Percentiles rank a stretch among this genome's conserved stretches.
Conservation (phyloP, 30 jellyfish, hydroid and myxozoan genomes). For the Pseudorhiza aurosa region DNA sequence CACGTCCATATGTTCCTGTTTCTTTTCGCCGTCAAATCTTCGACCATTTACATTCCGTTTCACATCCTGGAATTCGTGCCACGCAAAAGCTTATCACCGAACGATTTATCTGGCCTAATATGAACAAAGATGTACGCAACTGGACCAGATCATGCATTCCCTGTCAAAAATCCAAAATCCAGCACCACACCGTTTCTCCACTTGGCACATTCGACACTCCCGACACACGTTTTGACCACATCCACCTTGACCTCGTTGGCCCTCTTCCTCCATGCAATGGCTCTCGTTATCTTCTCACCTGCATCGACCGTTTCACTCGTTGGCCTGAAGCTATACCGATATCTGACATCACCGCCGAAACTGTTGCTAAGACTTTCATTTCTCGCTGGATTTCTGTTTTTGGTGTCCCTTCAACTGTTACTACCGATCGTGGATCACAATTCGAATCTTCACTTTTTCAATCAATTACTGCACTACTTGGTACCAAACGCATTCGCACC, state of each 20-base stretch:
- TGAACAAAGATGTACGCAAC: conserved; percentile 27
- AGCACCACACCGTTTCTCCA: conserved; percentile 34
- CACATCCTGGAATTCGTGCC: conserved; percentile 59
- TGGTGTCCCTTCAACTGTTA: conserved; percentile 46
- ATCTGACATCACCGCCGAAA: conserved; percentile 29
- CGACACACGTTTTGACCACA: conserved; percentile 41
- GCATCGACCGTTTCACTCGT: conserved; percentile 53
- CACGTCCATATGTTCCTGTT: too few relatives aligned
- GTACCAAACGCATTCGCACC: conserved; percentile 30
- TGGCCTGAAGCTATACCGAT: conserved; percentile 57
- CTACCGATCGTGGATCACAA: conserved; percentile 54
- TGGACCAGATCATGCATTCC: conserved; percentile 44
- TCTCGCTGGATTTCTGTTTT: conserved; percentile 21
- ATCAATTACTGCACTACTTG: not conserved
- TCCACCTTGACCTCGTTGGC: conserved; percentile 55
- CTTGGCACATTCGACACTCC: conserved; percentile 39
- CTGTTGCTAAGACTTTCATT: conserved; percentile 21
- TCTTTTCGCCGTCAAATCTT: too few relatives aligned
- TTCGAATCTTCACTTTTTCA: conserved; percentile 33
- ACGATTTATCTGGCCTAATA: conserved; percentile 44
- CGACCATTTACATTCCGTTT: conserved; percentile 9
- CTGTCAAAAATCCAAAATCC: conserved; percentile 46
- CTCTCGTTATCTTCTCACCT: conserved; percentile 24
- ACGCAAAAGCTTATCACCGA: conserved; percentile 16
- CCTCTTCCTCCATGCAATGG: conserved; percentile 60